Percentiles rank a stretch among this genome's conserved stretches.
phyloP scores from a whole-genome alignment of 2,797 vertebrate species.

The Sebastes nivosus region DNA sequence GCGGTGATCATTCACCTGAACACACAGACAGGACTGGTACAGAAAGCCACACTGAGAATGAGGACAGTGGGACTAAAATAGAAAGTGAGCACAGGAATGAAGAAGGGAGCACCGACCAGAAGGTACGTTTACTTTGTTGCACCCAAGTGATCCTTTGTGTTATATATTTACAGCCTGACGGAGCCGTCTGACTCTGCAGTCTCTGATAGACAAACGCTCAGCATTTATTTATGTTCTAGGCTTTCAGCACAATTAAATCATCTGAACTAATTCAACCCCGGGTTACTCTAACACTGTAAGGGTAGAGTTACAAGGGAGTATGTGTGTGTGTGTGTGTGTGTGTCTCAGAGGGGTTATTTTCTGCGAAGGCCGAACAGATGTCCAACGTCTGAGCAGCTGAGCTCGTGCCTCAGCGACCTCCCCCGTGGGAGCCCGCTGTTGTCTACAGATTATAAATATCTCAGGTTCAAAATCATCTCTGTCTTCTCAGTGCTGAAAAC shows the following conservation, averaged over 20 bases:
- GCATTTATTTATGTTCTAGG: conserved; percentile 9
- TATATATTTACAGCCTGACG: background rate
- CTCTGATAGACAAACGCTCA: background rate
- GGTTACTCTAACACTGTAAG: background rate
- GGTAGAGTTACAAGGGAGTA: conserved; percentile 18
- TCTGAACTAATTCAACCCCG: conserved; percentile 1
- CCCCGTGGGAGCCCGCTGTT: conserved; percentile 10
- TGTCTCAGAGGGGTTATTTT: conserved; percentile 24
- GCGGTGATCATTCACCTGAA: conserved; percentile 45
- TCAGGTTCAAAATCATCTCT: conserved; percentile 28
- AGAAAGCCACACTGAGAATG: conserved; percentile 20
- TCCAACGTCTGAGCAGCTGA: conserved; percentile 47
- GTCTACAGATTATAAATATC: conserved; percentile 52
- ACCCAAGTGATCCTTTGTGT: background rate
- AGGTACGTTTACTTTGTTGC: conserved; percentile 58
- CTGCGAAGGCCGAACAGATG: conserved; percentile 46
- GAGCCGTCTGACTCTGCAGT: background rate
- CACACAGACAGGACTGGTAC: conserved; percentile 29
- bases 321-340: background rate
- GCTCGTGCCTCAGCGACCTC: background rate
- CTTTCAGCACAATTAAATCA: conserved; percentile 20
- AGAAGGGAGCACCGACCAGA: conserved; percentile 67
- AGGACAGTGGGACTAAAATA: conserved; percentile 32
- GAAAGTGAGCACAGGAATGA: conserved; percentile 50
- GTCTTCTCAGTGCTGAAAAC: conserved; percentile 2